These are phyloP conservation scores for Leucania comma DNA, from an alignment of 2,888 invertebrate genomes.

Conservation along the genomic window DNA sequence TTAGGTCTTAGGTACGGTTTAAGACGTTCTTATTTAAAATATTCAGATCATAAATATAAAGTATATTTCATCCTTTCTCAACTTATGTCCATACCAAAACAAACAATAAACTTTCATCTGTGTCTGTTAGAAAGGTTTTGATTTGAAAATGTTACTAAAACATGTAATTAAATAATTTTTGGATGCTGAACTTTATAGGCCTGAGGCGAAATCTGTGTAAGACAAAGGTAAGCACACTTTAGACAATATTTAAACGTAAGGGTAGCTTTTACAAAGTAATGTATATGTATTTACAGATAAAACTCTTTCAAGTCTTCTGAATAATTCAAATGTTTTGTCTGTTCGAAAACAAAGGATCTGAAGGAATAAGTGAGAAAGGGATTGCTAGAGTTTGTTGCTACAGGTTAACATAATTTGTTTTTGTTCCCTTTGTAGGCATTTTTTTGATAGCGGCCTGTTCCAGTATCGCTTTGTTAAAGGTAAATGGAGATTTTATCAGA, in stretches of 20 bases:
- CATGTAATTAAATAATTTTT: constrained; percentile 15
- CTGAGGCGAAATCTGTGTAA: constrained; percentile 25
- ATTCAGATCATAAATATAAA: not conserved
- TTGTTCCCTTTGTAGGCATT: not conserved
- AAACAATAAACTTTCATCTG: not conserved
- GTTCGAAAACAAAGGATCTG: constrained; percentile 11
- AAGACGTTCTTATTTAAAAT: too few species aligned
- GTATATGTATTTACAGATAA: constrained; percentile 2
- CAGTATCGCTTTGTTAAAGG: not conserved
- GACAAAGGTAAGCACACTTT: constrained; percentile 30
- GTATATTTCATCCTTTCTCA: not conserved
- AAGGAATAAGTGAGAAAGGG: not conserved
- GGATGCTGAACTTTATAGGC: constrained; percentile 2
- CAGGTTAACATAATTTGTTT: not conserved
- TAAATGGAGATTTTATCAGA: not conserved
- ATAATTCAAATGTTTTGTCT: constrained; percentile 9
- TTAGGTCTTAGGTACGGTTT: too few species aligned
- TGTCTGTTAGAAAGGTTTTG: not conserved
- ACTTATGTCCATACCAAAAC: not conserved
- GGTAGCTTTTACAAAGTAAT: constrained; percentile 14
- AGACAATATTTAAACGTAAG: constrained; percentile 9
- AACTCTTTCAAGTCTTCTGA: constrained; percentile 19
- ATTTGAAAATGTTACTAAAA: not conserved
- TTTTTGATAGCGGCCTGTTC: not conserved
- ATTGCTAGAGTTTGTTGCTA: not conserved